Evolutionary conservation across 2,797 vertebrate genomes (phyloP).

Genomic region (Cygnus olor): DNA sequence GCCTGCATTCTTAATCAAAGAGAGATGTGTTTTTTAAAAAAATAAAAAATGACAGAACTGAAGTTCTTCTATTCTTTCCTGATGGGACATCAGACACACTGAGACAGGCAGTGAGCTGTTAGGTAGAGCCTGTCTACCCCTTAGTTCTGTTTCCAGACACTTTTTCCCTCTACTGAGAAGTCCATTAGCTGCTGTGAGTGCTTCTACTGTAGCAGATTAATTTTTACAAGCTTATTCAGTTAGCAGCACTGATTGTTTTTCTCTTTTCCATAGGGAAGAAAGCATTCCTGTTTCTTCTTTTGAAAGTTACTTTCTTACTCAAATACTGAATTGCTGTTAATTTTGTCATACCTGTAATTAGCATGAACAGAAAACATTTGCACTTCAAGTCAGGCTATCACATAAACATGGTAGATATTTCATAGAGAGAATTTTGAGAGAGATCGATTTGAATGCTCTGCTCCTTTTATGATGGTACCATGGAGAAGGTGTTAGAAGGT

Average conservation of each 20-base stretch:
- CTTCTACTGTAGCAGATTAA: not conserved
- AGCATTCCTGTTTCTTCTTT: not conserved
- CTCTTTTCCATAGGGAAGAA: not conserved
- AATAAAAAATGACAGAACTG: not conserved
- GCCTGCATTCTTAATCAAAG: not conserved
- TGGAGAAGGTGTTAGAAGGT: not conserved
- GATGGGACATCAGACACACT: not conserved
- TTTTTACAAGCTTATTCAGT: not conserved
- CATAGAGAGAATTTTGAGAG: not conserved
- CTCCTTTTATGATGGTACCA: not conserved
- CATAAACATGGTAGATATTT: not conserved
- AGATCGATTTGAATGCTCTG: not conserved
- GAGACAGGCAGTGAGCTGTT: not conserved
- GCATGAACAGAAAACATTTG: slow-evolving; percentile 40
- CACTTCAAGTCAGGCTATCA: not conserved
- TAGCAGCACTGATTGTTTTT: not conserved
- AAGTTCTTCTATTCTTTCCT: not conserved
- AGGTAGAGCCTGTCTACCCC: fast-evolving
- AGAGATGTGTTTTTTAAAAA: not conserved
- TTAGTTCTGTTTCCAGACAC: not conserved
- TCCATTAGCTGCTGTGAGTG: not conserved
- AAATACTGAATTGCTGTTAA: not conserved
- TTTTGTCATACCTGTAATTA: not conserved
- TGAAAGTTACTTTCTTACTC: not conserved
- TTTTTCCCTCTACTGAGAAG: not conserved